These are phyloP conservation scores for Virgularia gustaviana DNA, from an alignment of 92 coral and sea anemone species.

Conservation along the genomic window DNA sequence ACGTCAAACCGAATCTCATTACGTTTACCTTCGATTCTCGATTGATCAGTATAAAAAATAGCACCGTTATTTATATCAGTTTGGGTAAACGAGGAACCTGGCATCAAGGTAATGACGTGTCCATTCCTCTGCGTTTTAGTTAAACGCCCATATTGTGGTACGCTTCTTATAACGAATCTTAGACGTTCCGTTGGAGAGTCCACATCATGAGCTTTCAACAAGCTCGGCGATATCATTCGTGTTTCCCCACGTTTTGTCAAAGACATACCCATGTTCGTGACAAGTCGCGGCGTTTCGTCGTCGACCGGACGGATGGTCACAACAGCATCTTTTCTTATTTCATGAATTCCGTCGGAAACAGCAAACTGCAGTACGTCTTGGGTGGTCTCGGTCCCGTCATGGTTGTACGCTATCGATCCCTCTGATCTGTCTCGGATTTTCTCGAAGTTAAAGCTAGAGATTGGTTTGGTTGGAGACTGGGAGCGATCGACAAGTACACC, in stretches of 20 bases:
- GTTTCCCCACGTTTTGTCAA: conserved; percentile 70
- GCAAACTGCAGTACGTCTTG: conserved; percentile 62
- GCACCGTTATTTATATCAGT: conserved; percentile 62
- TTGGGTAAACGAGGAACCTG: conserved; percentile 59
- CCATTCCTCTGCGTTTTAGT: conserved; percentile 56
- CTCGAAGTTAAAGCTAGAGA: conserved; percentile 62
- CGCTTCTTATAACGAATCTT: conserved; percentile 63
- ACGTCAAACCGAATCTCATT: conserved; percentile 74
- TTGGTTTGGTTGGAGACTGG: conserved; percentile 54
- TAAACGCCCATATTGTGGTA: conserved; percentile 69
- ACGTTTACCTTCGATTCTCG: conserved; percentile 47
- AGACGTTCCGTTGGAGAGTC: conserved; percentile 79
- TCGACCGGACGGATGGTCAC: conserved; percentile 69
- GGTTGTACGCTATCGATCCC: conserved; percentile 73
- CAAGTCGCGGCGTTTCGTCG: conserved; percentile 81
- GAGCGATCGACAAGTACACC: conserved; percentile 75
- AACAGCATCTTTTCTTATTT: conserved; percentile 61
- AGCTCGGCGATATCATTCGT: conserved; percentile 63
- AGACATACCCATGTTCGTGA: conserved; percentile 66
- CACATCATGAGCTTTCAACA: conserved; percentile 69
- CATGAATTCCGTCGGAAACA: conserved; percentile 75
- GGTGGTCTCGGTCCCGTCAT: conserved; percentile 84
- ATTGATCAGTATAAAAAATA: conserved; percentile 65
- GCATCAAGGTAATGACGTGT: conserved; percentile 51
- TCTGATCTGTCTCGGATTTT: conserved; percentile 71